Evolutionary conservation across 1,140 invertebrate genomes (phyloP), one percentile per base, ranked within the genome.

Genomic region (Apis laboriosa): DNA sequence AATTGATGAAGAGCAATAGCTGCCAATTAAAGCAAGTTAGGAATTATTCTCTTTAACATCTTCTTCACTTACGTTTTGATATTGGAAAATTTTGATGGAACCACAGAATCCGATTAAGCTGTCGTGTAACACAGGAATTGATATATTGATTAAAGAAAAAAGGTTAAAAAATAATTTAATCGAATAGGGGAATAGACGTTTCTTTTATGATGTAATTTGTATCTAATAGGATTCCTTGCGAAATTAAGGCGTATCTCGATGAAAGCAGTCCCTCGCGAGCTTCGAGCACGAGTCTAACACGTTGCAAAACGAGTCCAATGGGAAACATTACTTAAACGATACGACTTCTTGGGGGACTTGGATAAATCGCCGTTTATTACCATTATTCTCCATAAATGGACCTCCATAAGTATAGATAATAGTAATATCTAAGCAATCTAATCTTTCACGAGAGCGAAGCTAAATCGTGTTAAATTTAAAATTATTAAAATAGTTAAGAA

Each of bases 291-390:
- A 56, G 72, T 9, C 61, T 68, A 77, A 72, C 73, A 55, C 60
- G 72, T 34, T 66, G 64, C 55, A 73, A 86, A 43, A 86, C 76
- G 70, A 85, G 77, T 19, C 67, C 49, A 68, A 51, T 9, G 61
- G 34, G 61, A 77, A 73, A 51, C 61, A 68, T 73, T 63, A 73
- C 63, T 43, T 17, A 43, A 80, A 74, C 61, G 21, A 49, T 8
- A 24, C 21, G 24, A 24, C 55, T 51, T 85, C 58, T 43, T 43
- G 5, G 53, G 34, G 49, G 17, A 28, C 43, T 13, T 19, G n/a
- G 34, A 61, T 61, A 49, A 66, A 51, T 58, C 60, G 13, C 9
- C 49, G 28, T 75, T 75, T 70, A 76, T 13, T 53, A 15, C 49
- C 60, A 7, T 43, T 43, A 7, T 43, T 43, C 34, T 56, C 34